Conservation (phyloP, 1,140 invertebrate species). For the Gerris buenoi region DNA sequence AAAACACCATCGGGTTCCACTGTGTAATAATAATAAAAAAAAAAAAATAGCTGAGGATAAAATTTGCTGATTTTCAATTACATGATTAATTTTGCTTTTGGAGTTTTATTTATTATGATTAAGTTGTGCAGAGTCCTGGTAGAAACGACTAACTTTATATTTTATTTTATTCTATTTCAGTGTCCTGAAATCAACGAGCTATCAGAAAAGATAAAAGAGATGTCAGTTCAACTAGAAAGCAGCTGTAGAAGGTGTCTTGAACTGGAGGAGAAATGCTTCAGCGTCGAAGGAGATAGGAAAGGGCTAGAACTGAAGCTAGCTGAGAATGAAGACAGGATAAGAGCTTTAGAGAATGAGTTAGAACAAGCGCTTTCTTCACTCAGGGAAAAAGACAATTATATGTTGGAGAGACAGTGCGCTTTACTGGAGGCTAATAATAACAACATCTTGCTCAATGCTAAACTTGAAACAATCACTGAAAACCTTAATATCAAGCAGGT, state of each 20-base stretch:
- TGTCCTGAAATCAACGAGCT: background rate
- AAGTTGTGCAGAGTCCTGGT: too few relatives aligned
- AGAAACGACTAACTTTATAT: too few relatives aligned
- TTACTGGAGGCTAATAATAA: slow-evolving; percentile 25
- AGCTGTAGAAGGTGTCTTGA: slow-evolving; percentile 10
- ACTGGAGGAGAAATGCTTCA: slow-evolving; percentile 5
- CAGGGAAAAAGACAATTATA: slow-evolving; percentile 31
- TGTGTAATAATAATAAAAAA: too few relatives aligned
- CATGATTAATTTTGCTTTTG: too few relatives aligned
- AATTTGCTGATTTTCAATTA: too few relatives aligned
- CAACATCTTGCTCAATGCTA: slow-evolving; percentile 21
- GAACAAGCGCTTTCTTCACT: slow-evolving; percentile 19
- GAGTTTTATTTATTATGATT: too few relatives aligned
- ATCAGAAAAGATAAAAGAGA: slow-evolving; percentile 10
- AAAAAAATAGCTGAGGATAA: too few relatives aligned
- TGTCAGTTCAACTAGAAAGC: slow-evolving; percentile 18
- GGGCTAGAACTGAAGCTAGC: background rate
- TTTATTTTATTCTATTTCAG: too few relatives aligned
- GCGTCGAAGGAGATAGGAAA: slow-evolving; percentile 2
- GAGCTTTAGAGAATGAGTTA: background rate
- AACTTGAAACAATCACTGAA: background rate
- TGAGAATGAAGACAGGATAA: background rate
- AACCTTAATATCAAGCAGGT: slow-evolving; percentile 3
- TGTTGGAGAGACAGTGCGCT: slow-evolving; percentile 30
- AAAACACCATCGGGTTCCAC: too few relatives aligned